Base-by-base conservation (phyloP, 2,888 invertebrate species). In the Camptogramma bilineatum region DNA sequence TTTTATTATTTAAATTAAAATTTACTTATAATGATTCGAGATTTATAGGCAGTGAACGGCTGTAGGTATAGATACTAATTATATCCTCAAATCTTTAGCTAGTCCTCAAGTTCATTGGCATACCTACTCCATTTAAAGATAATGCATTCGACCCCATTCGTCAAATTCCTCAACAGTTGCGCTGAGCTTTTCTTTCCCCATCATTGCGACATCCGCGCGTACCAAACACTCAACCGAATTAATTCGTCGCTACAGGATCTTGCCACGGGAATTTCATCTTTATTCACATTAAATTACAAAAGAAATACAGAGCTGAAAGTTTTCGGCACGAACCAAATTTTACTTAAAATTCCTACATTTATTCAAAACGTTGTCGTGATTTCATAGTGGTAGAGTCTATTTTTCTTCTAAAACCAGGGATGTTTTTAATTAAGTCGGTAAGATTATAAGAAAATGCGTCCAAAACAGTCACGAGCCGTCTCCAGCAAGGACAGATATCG, bases 401-500 rank as follows among this genome's bases (percentile, higher is more conserved):
- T 55, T 62, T 64, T 5, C 34, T 4, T 52, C 42, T 4, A 4
- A 34, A 51, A 4, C 9, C 16, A 50, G n/a, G 39, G 1, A 62
- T 18, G 34, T 48, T 66, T 62, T 64, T 66, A 63, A 55, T 62
- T 64, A 59, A 61, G 57, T 66, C 62, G 53, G 59, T 63, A 62
- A 65, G 66, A 64, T 69, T 65, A 66, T 53, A 56, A 67, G 62
- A 75, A 73, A 77, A 67, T 72, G 72, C 68, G 71, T 69, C 59
- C 67, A 72, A 61, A 72, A 67, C 39, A 64, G 74, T 79, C 79
- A 79, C 79, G 79, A 73, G 60, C 72, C 62, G 66, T 72, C 75
- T 73, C 69, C 72, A 65, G 61, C 77, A 82, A 81, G 83, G 82
- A 73, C 82, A 64, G 51, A 59, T 69, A 68, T 66, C 69, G 76